Conservation (phyloP, 2,113 vertebrate species). For the Bujurquina vittata region DNA sequence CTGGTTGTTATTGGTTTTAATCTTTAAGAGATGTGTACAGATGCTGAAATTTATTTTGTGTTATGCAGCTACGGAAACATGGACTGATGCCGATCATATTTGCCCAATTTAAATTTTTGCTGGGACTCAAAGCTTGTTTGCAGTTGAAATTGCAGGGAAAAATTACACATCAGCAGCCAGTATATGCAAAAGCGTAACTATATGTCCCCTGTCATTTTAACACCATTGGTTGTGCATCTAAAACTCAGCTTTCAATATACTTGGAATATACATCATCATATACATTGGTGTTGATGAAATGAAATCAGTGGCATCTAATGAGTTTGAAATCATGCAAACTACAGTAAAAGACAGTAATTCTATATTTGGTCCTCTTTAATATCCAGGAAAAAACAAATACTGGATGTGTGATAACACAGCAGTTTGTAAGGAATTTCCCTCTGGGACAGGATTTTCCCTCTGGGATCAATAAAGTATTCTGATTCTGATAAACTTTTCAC, state of each 20-base stretch:
- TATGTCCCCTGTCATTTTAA: slow-evolving; percentile 1
- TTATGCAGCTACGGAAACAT: not conserved
- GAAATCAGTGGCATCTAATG: not conserved
- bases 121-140: slow-evolving; percentile 15
- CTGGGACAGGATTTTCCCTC: too few species aligned
- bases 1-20: not conserved
- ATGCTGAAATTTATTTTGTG: slow-evolving; percentile 9
- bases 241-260: not conserved
- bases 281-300: not conserved
- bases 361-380: not conserved
- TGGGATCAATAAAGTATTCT: too few species aligned
- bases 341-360: not conserved
- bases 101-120: slow-evolving; percentile 19
- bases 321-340: not conserved
- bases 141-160: not conserved
- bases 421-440: not conserved
- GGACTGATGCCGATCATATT: slow-evolving; percentile 19
- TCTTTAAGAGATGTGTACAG: not conserved
- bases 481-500: not conserved
- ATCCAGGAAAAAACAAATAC: not conserved
- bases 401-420: not conserved
- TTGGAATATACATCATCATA: not conserved
- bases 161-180: slow-evolving; percentile 1
- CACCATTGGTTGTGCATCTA: slow-evolving; percentile 18
- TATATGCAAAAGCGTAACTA: not conserved